A percentile compares a stretch with the other conserved stretches of the same genome.
Conservation (phyloP, 2,113 vertebrate genomes). For the Pachyramphus minor region DNA sequence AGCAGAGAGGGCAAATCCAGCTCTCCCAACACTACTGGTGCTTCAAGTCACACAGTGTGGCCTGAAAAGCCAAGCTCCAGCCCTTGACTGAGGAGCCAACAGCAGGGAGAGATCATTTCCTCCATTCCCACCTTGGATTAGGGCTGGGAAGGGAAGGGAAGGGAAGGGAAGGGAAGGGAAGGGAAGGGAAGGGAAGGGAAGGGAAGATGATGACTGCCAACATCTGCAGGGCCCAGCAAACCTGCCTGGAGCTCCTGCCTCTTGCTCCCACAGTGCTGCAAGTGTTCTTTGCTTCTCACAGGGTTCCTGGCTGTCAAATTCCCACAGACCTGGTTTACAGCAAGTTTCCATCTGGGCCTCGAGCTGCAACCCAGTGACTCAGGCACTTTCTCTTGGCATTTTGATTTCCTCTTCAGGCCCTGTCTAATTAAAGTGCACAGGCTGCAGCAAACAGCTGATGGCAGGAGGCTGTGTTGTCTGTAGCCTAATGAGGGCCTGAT, state of each 20-base stretch:
- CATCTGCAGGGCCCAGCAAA: background rate
- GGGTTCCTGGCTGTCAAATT: background rate
- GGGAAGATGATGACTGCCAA: background rate
- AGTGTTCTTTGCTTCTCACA: background rate
- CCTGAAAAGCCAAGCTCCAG: background rate
- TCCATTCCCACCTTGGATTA: background rate
- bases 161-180: background rate
- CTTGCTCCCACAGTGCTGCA: no score
- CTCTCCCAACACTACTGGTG: background rate
- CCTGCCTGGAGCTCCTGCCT: background rate
- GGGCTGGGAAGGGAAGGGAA: background rate
- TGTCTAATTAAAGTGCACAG: background rate
- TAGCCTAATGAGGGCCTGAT: background rate
- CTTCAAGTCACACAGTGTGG: rapidly evolving
- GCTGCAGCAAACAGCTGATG: background rate
- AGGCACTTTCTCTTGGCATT: background rate
- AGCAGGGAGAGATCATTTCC: background rate
- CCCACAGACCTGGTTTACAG: background rate
- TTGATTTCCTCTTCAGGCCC: background rate
- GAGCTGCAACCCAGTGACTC: background rate
- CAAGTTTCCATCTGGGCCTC: background rate
- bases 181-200: no score
- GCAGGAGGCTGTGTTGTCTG: background rate
- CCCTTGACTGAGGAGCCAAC: background rate
- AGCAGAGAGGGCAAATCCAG: background rate